Conservation (phyloP, 1,140 invertebrate species). For the Bombus polaris region DNA sequence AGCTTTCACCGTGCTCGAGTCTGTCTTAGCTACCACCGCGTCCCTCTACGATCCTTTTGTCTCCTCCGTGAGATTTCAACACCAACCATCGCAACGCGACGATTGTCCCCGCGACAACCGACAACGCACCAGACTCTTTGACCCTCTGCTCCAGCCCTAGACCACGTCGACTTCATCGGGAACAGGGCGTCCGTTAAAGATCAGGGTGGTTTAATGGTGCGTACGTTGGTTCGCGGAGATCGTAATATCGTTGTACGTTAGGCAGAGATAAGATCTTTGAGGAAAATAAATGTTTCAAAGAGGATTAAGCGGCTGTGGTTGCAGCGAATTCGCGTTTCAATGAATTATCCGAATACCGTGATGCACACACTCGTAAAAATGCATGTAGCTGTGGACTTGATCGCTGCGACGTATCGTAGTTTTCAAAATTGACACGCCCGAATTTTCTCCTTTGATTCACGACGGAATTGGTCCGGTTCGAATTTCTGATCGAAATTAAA, state of each 20-base stretch:
- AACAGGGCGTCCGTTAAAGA: not conserved
- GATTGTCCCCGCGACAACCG: conserved; percentile 21
- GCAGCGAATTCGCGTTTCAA: too few relatives aligned
- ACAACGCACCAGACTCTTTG: not conserved
- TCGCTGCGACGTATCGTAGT: too few relatives aligned
- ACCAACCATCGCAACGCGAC: conserved; percentile 8
- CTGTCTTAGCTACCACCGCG: conserved; percentile 29
- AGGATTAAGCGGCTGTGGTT: too few relatives aligned
- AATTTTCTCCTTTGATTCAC: too few relatives aligned
- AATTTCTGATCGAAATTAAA: too few relatives aligned
- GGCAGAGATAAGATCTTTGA: not conserved
- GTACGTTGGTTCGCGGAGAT: not conserved
- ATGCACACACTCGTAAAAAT: too few relatives aligned
- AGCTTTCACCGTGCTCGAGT: conserved; percentile 58
- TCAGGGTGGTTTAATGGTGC: not conserved
- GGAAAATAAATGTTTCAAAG: not conserved
- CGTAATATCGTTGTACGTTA: too few relatives aligned
- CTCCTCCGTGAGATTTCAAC: conserved; percentile 48
- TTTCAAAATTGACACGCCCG: too few relatives aligned
- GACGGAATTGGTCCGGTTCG: too few relatives aligned
- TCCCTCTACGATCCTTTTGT: conserved; percentile 31
- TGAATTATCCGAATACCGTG: too few relatives aligned
- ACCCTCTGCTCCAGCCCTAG: not conserved
- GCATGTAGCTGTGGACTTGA: too few relatives aligned
- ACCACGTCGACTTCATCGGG: not conserved